phyloP scores from a whole-genome alignment of 2,888 invertebrate genomes.

The Eubasilissa splendida region DNA sequence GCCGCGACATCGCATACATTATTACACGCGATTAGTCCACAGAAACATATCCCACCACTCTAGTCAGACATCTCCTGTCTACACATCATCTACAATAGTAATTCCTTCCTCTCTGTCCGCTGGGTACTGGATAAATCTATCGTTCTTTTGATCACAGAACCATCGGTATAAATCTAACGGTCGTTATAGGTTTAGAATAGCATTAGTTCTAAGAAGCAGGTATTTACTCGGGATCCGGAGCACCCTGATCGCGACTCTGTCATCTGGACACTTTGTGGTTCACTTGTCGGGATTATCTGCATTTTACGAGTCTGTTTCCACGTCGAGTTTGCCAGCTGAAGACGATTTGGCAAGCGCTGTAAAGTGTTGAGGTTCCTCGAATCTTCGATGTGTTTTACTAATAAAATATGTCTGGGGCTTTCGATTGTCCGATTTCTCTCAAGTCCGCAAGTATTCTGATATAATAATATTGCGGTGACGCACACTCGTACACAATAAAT shows the following conservation, averaged over 20 bases:
- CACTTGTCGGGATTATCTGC: conserved; percentile 30
- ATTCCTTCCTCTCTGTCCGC: conserved; percentile 12
- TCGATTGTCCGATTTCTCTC: conserved; percentile 5
- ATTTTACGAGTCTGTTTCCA: conserved; percentile 33
- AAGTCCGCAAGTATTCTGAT: neutral
- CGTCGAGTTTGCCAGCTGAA: conserved; percentile 9
- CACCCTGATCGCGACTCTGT: neutral
- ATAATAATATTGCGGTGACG: neutral
- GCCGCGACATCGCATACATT: neutral
- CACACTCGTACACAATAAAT: conserved; percentile 14
- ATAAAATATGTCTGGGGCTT: neutral
- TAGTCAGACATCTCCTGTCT: conserved; percentile 4
- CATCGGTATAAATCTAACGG: conserved; percentile 55
- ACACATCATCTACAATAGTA: conserved; percentile 16
- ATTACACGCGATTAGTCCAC: neutral
- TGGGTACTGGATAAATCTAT: conserved; percentile 24
- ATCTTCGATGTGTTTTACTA: neutral
- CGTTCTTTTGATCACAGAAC: conserved; percentile 53
- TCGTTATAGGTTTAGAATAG: conserved; percentile 53
- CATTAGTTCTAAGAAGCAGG: conserved; percentile 51
- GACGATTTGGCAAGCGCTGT: conserved; percentile 2
- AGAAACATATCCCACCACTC: neutral
- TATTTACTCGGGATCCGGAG: conserved; percentile 33
- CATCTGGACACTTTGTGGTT: conserved; percentile 34
- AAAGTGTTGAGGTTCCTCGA: conserved; percentile 8